These are phyloP conservation scores for Leistus spinibarbis DNA, from an alignment of 2,888 invertebrate genomes.

Conservation along the genomic window DNA sequence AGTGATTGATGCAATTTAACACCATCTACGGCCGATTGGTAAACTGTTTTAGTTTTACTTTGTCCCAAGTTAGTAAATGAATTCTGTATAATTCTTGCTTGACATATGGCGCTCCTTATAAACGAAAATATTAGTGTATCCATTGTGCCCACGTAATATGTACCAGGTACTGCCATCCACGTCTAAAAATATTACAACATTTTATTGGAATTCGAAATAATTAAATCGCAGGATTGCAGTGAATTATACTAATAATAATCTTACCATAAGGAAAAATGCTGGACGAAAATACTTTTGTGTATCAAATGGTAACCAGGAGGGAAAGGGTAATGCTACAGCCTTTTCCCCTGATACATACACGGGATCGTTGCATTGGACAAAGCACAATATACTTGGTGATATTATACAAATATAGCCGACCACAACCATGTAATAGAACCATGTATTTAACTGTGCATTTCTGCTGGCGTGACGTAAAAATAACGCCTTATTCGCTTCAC, in stretches of 20 bases:
- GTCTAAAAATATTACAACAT: neutral
- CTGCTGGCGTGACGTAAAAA: too few species aligned
- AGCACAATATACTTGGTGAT: neutral
- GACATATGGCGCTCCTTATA: neutral
- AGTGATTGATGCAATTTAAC: neutral
- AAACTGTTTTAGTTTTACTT: neutral
- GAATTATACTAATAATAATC: neutral
- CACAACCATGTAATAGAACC: neutral
- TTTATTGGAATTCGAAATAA: too few species aligned
- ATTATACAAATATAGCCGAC: neutral
- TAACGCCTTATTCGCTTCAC: too few species aligned
- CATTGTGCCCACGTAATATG: neutral
- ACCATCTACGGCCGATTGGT: neutral
- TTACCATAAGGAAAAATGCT: neutral
- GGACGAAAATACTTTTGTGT: neutral
- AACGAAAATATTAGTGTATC: neutral
- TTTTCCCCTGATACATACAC: neutral
- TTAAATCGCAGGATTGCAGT: too few species aligned
- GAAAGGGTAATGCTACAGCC: neutral
- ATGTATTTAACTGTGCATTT: too few species aligned
- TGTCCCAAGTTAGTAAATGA: neutral
- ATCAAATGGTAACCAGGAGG: neutral
- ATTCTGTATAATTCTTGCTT: neutral
- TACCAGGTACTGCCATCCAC: neutral
- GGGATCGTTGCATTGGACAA: neutral